These are phyloP conservation scores for Pollenia amentaria DNA, from an alignment of 2,888 invertebrate species.

Conservation along the genomic window DNA sequence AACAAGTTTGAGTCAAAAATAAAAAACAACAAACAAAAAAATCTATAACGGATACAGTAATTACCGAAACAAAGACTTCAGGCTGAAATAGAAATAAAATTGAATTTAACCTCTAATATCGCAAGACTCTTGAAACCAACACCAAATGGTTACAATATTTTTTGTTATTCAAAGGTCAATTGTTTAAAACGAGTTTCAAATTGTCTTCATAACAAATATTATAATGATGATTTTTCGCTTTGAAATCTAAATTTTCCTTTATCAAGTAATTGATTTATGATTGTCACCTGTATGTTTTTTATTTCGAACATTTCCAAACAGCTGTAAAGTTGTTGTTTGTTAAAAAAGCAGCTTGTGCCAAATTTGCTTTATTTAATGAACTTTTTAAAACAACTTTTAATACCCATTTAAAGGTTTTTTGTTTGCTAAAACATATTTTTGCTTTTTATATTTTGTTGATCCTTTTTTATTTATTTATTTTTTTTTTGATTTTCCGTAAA, in stretches of 20 bases:
- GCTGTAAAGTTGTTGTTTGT: constrained; percentile 19
- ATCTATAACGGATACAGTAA: constrained; percentile 65
- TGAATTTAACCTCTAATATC: not conserved
- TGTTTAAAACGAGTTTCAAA: not conserved
- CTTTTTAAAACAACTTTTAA: not conserved
- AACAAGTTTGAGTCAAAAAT: constrained; percentile 1
- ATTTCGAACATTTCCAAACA: not conserved
- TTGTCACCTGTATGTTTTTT: constrained; percentile 15
- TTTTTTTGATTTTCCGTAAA: constrained; percentile 1
- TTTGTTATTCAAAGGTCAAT: constrained; percentile 39
- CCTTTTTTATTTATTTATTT: not conserved
- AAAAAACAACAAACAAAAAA: constrained; percentile 17
- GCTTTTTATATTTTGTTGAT: not conserved
- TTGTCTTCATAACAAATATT: not conserved
- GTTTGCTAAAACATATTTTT: not conserved
- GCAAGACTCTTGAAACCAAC: not conserved
- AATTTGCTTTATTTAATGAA: constrained; percentile 31
- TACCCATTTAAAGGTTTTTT: not conserved
- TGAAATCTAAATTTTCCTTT: not conserved
- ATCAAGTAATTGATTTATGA: constrained; percentile 14
- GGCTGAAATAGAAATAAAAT: not conserved
- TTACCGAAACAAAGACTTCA: constrained; percentile 34
- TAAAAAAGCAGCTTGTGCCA: constrained; percentile 46
- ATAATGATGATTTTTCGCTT: not conserved
- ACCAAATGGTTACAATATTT: not conserved